phyloP scores from a whole-genome alignment of 2,113 vertebrate genomes.

The Embiotoca jacksoni region DNA sequence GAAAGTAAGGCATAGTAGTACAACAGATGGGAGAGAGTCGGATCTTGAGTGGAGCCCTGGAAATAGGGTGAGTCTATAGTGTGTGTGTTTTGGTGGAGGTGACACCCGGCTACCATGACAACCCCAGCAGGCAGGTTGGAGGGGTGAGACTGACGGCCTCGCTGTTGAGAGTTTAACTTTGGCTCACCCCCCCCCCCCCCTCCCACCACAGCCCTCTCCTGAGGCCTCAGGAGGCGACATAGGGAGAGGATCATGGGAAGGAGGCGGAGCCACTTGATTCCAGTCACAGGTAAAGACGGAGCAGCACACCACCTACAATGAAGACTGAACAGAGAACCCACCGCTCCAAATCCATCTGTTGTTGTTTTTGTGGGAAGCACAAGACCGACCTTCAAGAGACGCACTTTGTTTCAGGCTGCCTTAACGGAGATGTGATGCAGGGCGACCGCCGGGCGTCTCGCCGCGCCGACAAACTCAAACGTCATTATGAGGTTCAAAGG shows the following conservation, averaged over 20 bases:
- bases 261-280: constrained; percentile 60
- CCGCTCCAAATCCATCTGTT: constrained; percentile 63
- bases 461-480: neutral
- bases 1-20: constrained; percentile 83
- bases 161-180: constrained; percentile 72
- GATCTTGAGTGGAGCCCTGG: constrained; percentile 78
- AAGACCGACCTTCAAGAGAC: constrained; percentile 37
- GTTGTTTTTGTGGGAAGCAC: constrained; percentile 56
- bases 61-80: constrained; percentile 49
- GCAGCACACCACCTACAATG: constrained; percentile 49
- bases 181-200: constrained; percentile 73
- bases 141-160: constrained; percentile 51
- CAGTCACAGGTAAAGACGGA: constrained; percentile 67
- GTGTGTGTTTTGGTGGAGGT: constrained; percentile 13
- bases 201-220: constrained; percentile 4
- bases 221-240: constrained; percentile 59
- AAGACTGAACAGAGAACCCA: constrained; percentile 38
- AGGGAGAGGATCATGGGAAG: constrained; percentile 67
- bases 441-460: constrained; percentile 34
- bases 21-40: constrained; percentile 83
- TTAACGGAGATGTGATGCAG: constrained; percentile 42
- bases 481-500: constrained; percentile 13
- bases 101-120: constrained; percentile 84
- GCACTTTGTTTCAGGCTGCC: neutral
- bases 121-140: constrained; percentile 69